phyloP scores from a whole-genome alignment of 2,797 vertebrate species.

The Lithobates pipiens region DNA sequence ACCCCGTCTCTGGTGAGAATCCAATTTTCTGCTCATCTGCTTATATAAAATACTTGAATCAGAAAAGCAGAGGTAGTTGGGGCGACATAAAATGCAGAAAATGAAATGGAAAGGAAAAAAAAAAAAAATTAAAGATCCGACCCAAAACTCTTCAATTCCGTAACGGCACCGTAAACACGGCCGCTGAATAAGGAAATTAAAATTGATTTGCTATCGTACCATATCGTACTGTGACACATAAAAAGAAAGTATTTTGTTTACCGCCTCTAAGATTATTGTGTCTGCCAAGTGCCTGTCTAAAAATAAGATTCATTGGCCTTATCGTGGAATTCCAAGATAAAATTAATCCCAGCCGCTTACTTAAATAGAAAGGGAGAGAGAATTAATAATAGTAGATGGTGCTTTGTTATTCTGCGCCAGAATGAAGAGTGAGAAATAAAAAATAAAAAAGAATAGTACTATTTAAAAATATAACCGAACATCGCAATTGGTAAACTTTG shows the following conservation, averaged over 20 bases:
- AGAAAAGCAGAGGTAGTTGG: not conserved
- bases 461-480: not conserved
- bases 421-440: not conserved
- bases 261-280: conserved; percentile 2
- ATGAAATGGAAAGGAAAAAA: not conserved
- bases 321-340: conserved; percentile 2
- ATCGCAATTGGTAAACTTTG: not conserved
- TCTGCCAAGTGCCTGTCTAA: conserved; percentile 12
- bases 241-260: conserved; percentile 12
- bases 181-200: conserved; percentile 14
- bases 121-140: not conserved
- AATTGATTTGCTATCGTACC: conserved; percentile 31
- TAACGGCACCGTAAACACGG: not conserved
- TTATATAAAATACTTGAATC: not conserved
- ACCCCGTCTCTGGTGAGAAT: not conserved
- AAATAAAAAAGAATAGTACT: not conserved
- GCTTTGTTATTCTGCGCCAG: not conserved
- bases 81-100: not conserved
- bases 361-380: not conserved
- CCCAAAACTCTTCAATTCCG: not conserved
- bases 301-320: not conserved
- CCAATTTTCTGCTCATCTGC: not conserved
- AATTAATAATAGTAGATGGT: conserved; percentile 15
- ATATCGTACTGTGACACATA: conserved; percentile 12
- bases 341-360: conserved; percentile 21